phyloP scores from a whole-genome alignment of 1,140 invertebrate species.

The Homarus americanus region DNA sequence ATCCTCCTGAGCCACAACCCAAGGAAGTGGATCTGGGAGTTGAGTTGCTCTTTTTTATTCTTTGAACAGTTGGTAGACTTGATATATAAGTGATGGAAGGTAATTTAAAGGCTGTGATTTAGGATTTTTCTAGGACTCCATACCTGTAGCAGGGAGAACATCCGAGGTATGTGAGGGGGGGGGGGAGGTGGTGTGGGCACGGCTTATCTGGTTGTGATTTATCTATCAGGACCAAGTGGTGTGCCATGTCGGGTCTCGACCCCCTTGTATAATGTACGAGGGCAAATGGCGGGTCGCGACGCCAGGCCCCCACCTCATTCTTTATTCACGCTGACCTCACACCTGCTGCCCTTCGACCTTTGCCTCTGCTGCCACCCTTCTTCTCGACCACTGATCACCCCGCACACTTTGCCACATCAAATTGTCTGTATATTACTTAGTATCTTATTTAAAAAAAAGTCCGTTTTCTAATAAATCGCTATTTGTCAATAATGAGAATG shows the following conservation, averaged over 20 bases:
- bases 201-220: constrained; percentile 55
- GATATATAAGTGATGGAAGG: neutral
- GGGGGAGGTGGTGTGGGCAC: constrained; percentile 2
- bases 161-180: neutral
- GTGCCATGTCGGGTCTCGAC: constrained; percentile 67
- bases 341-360: constrained; percentile 59
- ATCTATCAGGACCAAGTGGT: constrained; percentile 70
- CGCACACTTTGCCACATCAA: too few species aligned
- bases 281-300: constrained; percentile 63
- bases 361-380: too few species aligned
- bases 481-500: too few species aligned
- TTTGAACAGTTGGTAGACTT: too few species aligned
- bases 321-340: constrained; percentile 65
- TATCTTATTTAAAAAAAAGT: too few species aligned
- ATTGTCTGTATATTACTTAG: too few species aligned
- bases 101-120: neutral
- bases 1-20: too few species aligned
- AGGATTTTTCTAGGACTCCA: too few species aligned
- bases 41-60: too few species aligned
- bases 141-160: neutral
- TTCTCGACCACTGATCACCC: too few species aligned
- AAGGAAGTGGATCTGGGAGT: too few species aligned
- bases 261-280: constrained; percentile 66
- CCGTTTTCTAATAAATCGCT: too few species aligned
- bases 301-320: constrained; percentile 57